Evolutionary conservation across 2,888 invertebrate genomes (phyloP).

Genomic region (Cephonodes hylas): DNA sequence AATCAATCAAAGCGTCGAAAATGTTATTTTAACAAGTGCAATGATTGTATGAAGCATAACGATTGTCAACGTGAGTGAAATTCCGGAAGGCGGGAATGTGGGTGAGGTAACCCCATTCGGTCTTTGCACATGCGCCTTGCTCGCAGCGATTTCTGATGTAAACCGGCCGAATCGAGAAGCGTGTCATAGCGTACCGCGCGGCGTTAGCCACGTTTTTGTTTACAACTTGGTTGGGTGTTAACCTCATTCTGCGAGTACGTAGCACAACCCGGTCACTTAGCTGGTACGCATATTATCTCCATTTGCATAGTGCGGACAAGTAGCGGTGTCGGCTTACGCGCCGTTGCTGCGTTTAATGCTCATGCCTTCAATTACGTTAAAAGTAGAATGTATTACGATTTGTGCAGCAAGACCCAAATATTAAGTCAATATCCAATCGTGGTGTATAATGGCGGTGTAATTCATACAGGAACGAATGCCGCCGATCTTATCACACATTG

Average conservation of each 20-base stretch:
- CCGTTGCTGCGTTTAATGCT: slow-evolving; percentile 55
- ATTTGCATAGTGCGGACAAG: slow-evolving; percentile 76
- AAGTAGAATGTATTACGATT: slow-evolving; percentile 36
- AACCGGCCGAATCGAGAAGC: slow-evolving; percentile 57
- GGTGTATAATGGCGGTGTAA: background rate
- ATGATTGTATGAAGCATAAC: slow-evolving; percentile 56
- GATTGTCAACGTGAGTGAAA: slow-evolving; percentile 70
- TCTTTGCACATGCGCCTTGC: slow-evolving; percentile 70
- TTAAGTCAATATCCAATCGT: background rate
- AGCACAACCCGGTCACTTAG: slow-evolving; percentile 75
- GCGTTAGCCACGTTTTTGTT: slow-evolving; percentile 52
- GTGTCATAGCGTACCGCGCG: slow-evolving; percentile 36
- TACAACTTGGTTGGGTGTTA: slow-evolving; percentile 61
- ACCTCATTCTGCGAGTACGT: slow-evolving; percentile 66
- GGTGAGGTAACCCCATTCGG: slow-evolving; percentile 74
- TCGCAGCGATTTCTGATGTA: slow-evolving; percentile 65
- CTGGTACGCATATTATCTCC: slow-evolving; percentile 70
- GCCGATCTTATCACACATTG: background rate
- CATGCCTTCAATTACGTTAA: slow-evolving; percentile 47
- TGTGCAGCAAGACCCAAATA: slow-evolving; percentile 17
- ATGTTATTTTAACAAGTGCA: slow-evolving; percentile 38
- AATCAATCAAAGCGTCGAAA: background rate
- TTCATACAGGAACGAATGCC: background rate
- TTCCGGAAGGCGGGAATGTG: slow-evolving; percentile 76
- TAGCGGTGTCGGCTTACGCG: slow-evolving; percentile 69